phyloP scores from a whole-genome alignment of 1,140 invertebrate genomes.

The Formica exsecta region DNA sequence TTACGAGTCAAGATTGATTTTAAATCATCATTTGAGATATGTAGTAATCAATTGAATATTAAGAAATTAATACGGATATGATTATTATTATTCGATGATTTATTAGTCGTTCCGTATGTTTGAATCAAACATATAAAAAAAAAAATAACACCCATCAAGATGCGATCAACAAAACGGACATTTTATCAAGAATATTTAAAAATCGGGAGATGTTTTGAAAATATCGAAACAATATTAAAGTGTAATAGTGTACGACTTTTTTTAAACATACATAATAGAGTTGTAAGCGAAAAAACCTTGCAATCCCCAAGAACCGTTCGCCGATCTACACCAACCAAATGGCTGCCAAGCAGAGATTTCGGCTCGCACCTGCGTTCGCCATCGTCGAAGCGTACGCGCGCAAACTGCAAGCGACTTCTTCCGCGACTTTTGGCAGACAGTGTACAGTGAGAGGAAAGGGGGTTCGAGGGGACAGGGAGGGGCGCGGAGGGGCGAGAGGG shows the following conservation, averaged over 20 bases:
- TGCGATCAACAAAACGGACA: background rate
- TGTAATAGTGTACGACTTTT: too few relatives aligned
- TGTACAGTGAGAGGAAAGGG: constrained; percentile 79
- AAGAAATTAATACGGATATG: background rate
- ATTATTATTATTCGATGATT: background rate
- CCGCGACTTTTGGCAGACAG: constrained; percentile 83
- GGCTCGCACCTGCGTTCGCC: constrained; percentile 53
- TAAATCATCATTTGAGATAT: background rate
- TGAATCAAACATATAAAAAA: background rate
- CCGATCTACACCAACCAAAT: constrained; percentile 24
- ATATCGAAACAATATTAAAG: background rate
- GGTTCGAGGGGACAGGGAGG: constrained; percentile 59
- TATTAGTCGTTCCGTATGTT: background rate
- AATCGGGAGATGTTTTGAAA: background rate
- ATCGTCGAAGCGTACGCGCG: constrained; percentile 49
- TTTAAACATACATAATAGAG: background rate
- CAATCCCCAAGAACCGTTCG: background rate
- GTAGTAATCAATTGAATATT: background rate
- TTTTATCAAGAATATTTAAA: background rate
- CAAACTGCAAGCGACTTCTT: constrained; percentile 80
- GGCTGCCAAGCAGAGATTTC: constrained; percentile 28
- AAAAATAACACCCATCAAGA: background rate
- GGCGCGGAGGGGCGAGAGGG: background rate
- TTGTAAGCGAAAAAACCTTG: background rate
- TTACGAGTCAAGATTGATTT: background rate